Conservation (phyloP, 2,797 vertebrate genomes). For the Gouania willdenowi region DNA sequence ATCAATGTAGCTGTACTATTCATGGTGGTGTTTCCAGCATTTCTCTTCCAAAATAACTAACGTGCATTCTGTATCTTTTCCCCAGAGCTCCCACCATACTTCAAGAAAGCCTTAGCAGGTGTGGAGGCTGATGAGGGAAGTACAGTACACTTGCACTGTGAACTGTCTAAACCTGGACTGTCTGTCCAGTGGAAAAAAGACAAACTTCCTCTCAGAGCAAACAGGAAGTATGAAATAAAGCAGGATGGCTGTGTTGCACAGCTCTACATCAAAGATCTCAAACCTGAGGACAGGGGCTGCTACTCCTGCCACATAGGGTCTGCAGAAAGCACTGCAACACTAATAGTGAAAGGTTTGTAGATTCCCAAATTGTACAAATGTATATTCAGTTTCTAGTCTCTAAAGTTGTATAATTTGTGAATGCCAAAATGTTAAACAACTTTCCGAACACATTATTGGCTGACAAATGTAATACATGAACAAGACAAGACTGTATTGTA, state of each 20-base stretch:
- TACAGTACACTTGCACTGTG: conserved; percentile 69
- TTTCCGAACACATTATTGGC: no score
- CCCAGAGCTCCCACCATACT: conserved; percentile 25
- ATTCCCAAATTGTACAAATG: no score
- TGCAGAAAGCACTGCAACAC: conserved; percentile 36
- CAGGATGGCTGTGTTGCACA: conserved; percentile 69
- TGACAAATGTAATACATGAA: no score
- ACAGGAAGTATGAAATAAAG: conserved; percentile 74
- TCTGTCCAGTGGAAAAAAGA: conserved; percentile 80
- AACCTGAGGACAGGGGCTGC: conserved; percentile 78
- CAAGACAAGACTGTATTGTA: no score
- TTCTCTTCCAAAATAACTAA: background rate
- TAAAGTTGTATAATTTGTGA: no score
- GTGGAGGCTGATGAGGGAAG: conserved; percentile 74
- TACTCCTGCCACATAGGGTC: conserved; percentile 74
- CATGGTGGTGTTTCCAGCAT: background rate
- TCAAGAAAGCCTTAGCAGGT: conserved; percentile 60
- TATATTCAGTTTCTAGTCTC: no score
- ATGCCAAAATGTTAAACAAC: no score
- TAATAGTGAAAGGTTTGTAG: conserved; percentile 51
- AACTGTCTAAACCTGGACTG: conserved; percentile 72
- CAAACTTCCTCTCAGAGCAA: conserved; percentile 67
- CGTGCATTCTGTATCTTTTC: background rate
- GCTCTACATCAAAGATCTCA: conserved; percentile 78
- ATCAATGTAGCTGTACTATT: no score